Conservation (phyloP, 92 coral and sea anemone genomes). For the Diadumene lineata region DNA sequence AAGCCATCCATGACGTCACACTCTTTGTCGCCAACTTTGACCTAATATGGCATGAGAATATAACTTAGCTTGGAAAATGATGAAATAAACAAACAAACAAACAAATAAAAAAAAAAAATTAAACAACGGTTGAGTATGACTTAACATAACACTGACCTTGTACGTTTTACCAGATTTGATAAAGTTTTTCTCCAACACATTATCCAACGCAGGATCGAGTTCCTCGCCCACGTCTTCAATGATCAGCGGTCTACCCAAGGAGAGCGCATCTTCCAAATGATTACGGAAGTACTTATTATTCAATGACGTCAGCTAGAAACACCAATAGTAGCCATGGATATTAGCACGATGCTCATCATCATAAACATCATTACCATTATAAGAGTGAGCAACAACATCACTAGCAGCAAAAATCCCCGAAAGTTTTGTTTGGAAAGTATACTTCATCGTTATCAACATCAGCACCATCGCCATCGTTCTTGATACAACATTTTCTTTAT, state of each 20-base stretch:
- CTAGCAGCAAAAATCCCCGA: too few species aligned
- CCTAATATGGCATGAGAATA: slow-evolving; percentile 47
- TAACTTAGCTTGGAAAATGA: neutral
- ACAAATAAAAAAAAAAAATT: neutral
- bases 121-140: too few species aligned
- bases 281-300: slow-evolving; percentile 97
- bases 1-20: slow-evolving; percentile 97
- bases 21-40: slow-evolving; percentile 99
- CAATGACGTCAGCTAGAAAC: slow-evolving; percentile 72
- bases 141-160: slow-evolving; percentile 66
- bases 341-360: neutral
- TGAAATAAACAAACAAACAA: neutral
- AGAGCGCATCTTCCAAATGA: slow-evolving; percentile 88
- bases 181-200: slow-evolving; percentile 92
- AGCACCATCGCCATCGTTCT: neutral
- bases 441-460: neutral
- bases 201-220: slow-evolving; percentile 96
- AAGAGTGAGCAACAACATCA: too few species aligned
- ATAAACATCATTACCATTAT: neutral
- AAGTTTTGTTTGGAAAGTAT: too few species aligned
- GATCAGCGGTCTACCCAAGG: slow-evolving; percentile 95
- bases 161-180: slow-evolving; percentile 91
- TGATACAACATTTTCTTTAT: neutral
- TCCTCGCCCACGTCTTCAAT: slow-evolving; percentile 99
- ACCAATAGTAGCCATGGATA: neutral